Percentiles rank a stretch among this genome's conserved stretches.
Conservation (phyloP, 30 jellyfish, hydroid and myxozoan species). For the Turritopsis rubra region DNA sequence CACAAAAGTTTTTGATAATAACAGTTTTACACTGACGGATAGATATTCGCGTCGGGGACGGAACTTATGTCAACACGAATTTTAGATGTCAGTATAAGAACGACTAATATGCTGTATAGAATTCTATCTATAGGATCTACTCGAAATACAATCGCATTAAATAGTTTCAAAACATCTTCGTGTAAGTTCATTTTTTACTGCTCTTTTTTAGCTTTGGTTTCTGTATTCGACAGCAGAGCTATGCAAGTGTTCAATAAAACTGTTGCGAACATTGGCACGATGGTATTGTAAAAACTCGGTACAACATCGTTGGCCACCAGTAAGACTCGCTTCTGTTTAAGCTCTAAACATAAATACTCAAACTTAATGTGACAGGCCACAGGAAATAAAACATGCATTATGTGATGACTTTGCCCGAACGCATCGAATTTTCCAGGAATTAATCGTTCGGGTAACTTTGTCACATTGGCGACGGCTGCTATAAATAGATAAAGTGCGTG, state of each 20-base stretch:
- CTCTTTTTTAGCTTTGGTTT: background rate
- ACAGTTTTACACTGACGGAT: no score
- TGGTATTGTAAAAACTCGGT: background rate
- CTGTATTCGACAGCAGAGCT: background rate
- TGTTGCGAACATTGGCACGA: background rate
- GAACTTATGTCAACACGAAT: no score
- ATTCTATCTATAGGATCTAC: no score
- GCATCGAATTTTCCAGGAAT: slow-evolving; percentile 86
- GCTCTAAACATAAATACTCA: slow-evolving; percentile 12
- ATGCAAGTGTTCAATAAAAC: background rate
- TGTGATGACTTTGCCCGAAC: slow-evolving; percentile 89
- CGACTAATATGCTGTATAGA: no score
- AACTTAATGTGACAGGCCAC: slow-evolving; percentile 73
- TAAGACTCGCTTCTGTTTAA: background rate
- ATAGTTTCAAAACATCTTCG: no score
- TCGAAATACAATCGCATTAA: no score
- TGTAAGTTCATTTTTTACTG: no score
- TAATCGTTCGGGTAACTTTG: slow-evolving; percentile 78
- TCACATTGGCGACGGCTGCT: slow-evolving; percentile 75
- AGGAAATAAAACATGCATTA: slow-evolving; percentile 75
- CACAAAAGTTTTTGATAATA: no score
- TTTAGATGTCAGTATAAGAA: no score
- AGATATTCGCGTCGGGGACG: no score
- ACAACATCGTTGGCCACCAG: background rate
- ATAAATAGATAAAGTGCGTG: slow-evolving; percentile 52